Conservation (phyloP, 1,140 invertebrate genomes). For the Pseudomyrmex sp. region DNA sequence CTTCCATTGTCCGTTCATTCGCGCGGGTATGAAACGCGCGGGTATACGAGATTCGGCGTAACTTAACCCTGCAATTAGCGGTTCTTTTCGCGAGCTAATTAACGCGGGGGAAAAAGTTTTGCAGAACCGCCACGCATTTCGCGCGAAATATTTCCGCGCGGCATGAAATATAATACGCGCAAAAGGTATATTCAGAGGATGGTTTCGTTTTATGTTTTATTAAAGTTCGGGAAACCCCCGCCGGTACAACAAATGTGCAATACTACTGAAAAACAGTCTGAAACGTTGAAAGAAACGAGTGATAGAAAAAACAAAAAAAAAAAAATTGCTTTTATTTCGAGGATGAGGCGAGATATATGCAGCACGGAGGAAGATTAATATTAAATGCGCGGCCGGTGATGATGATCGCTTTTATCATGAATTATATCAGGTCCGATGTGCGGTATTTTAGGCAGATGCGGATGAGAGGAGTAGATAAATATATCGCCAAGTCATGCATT, state of each 20-base stretch:
- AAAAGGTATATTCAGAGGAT: too few relatives aligned
- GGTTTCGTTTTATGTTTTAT: too few relatives aligned
- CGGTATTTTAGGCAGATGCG: constrained; percentile 23
- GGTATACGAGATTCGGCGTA: neutral
- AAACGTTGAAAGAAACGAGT: too few relatives aligned
- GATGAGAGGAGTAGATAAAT: constrained; percentile 11
- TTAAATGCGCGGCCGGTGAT: neutral
- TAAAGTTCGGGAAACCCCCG: too few relatives aligned
- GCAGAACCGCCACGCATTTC: neutral
- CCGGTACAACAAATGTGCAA: too few relatives aligned
- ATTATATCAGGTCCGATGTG: constrained; percentile 5
- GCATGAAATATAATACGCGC: constrained; percentile 17
- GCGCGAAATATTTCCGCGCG: constrained; percentile 23
- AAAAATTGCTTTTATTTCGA: neutral
- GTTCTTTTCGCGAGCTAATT: constrained; percentile 44
- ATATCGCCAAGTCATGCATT: constrained; percentile 3
- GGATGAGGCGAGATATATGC: too few relatives aligned
- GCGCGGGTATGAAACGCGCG: neutral
- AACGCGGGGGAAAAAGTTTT: constrained; percentile 30
- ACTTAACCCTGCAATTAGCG: constrained; percentile 47
- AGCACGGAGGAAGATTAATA: too few relatives aligned
- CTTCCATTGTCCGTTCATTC: constrained; percentile 4
- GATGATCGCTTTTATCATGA: neutral
- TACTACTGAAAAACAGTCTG: too few relatives aligned
- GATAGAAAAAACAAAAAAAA: neutral